These are phyloP conservation scores for Eptatretus burgeri DNA, from an alignment of 2,113 vertebrate genomes.

Conservation along the genomic window DNA sequence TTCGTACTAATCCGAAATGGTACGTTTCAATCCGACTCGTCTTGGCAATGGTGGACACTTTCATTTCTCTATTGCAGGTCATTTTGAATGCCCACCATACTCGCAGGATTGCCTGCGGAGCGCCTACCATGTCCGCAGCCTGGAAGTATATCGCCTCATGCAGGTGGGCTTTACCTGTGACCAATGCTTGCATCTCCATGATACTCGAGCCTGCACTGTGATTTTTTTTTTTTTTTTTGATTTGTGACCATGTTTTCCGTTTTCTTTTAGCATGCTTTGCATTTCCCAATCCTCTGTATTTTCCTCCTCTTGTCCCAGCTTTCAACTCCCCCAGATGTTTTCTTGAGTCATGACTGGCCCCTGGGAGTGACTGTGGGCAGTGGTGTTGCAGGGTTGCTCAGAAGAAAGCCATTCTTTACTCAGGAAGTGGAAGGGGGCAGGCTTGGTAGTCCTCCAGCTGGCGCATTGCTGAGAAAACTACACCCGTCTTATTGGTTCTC, in stretches of 20 bases:
- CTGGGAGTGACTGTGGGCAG: constrained; percentile 70
- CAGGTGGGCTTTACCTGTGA: constrained; percentile 29
- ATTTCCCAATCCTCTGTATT: background rate
- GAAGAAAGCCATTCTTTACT: constrained; percentile 57
- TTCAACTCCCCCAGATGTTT: constrained; percentile 51
- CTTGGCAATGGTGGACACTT: too few relatives aligned
- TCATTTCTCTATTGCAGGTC: constrained; percentile 25
- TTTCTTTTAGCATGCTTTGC: background rate
- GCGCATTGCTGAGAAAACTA: constrained; percentile 52
- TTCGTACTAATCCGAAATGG: too few relatives aligned
- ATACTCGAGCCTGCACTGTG: too few relatives aligned
- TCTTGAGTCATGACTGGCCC: constrained; percentile 90
- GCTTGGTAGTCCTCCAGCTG: constrained; percentile 55
- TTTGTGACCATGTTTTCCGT: background rate
- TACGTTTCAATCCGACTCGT: too few relatives aligned
- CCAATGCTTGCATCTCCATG: background rate
- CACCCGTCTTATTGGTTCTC: constrained; percentile 86
- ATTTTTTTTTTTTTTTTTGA: background rate
- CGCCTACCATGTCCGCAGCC: constrained; percentile 67
- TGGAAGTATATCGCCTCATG: constrained; percentile 80
- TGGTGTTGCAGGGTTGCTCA: constrained; percentile 40
- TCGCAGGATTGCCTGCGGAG: constrained; percentile 52
- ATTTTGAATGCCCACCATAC: constrained; percentile 78
- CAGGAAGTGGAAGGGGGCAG: constrained; percentile 68
- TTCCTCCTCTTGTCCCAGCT: constrained; percentile 22